Percentiles rank a stretch among this genome's conserved stretches.
Evolutionary conservation across 2,113 vertebrate genomes (phyloP).

Genomic region (Cynopterus brachyotis): DNA sequence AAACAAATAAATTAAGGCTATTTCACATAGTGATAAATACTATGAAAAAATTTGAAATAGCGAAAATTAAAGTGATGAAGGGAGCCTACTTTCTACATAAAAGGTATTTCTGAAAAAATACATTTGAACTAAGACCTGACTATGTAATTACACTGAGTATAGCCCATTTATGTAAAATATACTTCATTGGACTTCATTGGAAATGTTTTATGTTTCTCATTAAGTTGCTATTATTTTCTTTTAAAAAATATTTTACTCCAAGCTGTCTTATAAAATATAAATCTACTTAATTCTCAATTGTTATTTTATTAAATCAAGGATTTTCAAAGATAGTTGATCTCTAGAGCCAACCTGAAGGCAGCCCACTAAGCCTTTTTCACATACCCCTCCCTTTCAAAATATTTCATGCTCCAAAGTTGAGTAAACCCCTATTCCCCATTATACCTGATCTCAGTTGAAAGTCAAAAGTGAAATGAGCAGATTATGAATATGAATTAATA

Average conservation of each 20-base stretch:
- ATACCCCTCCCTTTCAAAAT: background rate
- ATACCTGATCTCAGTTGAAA: background rate
- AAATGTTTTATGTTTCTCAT: background rate
- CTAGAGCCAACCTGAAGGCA: background rate
- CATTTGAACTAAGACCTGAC: background rate
- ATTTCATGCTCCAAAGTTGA: background rate
- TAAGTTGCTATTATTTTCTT: background rate
- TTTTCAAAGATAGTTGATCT: background rate
- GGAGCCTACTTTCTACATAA: background rate
- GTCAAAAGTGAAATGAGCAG: background rate
- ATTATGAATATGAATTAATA: background rate
- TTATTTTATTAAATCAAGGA: background rate
- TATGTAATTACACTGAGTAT: background rate
- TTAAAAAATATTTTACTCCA: background rate
- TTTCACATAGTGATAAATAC: background rate
- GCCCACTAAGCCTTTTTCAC: background rate
- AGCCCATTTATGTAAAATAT: background rate
- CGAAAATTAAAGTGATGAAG: background rate
- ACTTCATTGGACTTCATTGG: background rate
- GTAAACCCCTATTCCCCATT: background rate
- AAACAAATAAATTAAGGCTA: background rate
- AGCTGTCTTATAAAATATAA: background rate
- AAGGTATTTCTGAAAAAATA: background rate
- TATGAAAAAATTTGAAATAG: background rate
- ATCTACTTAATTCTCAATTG: background rate